Evolutionary conservation across 2,797 vertebrate genomes (phyloP).

Genomic region (Serranus cabrilla): DNA sequence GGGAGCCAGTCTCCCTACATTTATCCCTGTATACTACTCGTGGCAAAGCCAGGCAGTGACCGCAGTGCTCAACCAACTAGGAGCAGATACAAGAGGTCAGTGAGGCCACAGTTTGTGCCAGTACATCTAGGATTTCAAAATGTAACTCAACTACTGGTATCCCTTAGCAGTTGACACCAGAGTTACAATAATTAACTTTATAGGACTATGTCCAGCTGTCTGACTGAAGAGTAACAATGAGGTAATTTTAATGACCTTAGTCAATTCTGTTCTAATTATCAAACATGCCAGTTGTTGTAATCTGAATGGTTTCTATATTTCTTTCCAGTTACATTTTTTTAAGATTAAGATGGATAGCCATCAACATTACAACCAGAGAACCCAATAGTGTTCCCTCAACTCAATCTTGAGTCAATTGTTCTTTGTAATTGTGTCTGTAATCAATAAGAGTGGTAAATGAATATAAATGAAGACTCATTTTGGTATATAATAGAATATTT

Average conservation of each 20-base stretch:
- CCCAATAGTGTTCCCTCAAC: not conserved
- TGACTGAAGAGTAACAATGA: slow-evolving; percentile 24
- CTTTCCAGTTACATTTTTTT: slow-evolving; percentile 6
- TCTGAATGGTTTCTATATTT: slow-evolving; percentile 11
- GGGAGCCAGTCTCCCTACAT: slow-evolving; percentile 1
- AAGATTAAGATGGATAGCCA: not conserved
- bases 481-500: not conserved
- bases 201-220: not conserved
- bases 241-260: not conserved
- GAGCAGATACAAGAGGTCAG: not conserved
- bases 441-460: slow-evolving; percentile 18
- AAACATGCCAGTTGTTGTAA: not conserved
- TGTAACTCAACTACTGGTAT: not conserved
- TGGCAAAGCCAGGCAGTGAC: not conserved
- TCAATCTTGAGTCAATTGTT: not conserved
- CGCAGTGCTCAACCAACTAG: not conserved
- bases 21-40: not conserved
- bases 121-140: not conserved
- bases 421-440: not conserved
- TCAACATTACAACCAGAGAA: slow-evolving; percentile 4
- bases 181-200: not conserved
- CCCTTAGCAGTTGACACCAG: not conserved
- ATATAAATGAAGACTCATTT: not conserved
- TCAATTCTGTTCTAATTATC: not conserved
- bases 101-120: slow-evolving; percentile 20